A percentile compares a stretch with the other conserved stretches of the same genome.
Evolutionary conservation across 1,140 invertebrate species (phyloP).

Genomic region (Ptiloglossa arizonensis): DNA sequence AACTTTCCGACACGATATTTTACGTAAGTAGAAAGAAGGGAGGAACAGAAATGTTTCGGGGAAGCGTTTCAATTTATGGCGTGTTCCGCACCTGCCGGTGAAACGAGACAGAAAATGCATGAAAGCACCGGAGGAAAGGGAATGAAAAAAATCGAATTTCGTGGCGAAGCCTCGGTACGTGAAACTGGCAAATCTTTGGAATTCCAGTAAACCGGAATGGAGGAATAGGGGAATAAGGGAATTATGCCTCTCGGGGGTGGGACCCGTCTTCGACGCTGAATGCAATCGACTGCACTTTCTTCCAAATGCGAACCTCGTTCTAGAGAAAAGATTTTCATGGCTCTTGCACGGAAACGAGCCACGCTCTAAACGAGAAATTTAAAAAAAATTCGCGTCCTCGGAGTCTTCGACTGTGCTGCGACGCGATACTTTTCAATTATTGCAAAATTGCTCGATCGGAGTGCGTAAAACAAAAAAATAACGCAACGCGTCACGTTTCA

Average conservation of each 20-base stretch:
- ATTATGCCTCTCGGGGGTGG: constrained; percentile 60
- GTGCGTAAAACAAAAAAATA: no score
- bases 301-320: background rate
- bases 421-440: no score
- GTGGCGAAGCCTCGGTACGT: constrained; percentile 54
- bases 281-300: constrained; percentile 3
- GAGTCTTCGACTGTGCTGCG: background rate
- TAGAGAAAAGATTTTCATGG: background rate
- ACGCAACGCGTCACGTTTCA: no score
- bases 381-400: background rate
- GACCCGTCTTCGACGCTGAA: background rate
- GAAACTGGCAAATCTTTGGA: constrained; percentile 69
- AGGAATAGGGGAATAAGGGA: constrained; percentile 53
- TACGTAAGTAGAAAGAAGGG: constrained; percentile 7
- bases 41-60: constrained; percentile 20
- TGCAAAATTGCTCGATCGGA: no score
- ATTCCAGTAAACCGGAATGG: constrained; percentile 66
- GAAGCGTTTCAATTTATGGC: constrained; percentile 44
- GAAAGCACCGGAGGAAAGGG: constrained; percentile 20
- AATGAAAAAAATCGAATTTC: constrained; percentile 56
- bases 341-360: background rate
- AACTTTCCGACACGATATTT: background rate
- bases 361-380: background rate
- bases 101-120: constrained; percentile 6
- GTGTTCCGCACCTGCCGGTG: constrained; percentile 23